phyloP scores from a whole-genome alignment of 2,888 invertebrate species.

The Cerastis rubricosa region DNA sequence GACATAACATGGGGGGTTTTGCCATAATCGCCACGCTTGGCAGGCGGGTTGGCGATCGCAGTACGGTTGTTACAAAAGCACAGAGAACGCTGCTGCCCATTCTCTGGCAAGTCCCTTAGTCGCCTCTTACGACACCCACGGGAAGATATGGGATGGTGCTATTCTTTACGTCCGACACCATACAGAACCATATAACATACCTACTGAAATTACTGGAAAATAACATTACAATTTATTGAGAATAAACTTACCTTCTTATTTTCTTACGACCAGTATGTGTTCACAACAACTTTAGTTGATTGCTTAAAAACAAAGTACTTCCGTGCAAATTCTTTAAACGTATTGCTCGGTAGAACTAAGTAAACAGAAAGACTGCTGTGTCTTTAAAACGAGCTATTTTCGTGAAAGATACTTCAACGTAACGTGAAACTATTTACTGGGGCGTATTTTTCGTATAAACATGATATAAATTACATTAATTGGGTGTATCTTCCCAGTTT shows the following conservation, averaged over 20 bases:
- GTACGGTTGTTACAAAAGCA: no score
- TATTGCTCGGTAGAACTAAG: neutral
- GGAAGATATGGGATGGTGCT: no score
- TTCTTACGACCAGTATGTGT: neutral
- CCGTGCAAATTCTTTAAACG: neutral
- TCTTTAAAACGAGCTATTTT: slow-evolving; percentile 29
- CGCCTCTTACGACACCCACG: no score
- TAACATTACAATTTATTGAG: neutral
- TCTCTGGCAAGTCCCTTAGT: no score
- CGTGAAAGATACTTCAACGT: slow-evolving; percentile 33
- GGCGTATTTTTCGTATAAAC: slow-evolving; percentile 43
- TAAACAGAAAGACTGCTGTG: neutral
- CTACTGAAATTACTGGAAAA: neutral
- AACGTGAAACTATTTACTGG: slow-evolving; percentile 53
- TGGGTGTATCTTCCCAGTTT: slow-evolving; percentile 56
- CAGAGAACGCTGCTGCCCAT: no score
- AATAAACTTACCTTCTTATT: neutral
- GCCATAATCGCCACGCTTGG: no score
- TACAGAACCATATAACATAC: neutral
- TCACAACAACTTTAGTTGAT: neutral
- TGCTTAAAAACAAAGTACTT: slow-evolving; percentile 6
- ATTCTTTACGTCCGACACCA: no score
- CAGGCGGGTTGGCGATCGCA: no score
- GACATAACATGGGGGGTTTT: no score
- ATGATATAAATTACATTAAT: slow-evolving; percentile 59